Conservation (phyloP, 1,140 invertebrate genomes). For the Achroia grisella region DNA sequence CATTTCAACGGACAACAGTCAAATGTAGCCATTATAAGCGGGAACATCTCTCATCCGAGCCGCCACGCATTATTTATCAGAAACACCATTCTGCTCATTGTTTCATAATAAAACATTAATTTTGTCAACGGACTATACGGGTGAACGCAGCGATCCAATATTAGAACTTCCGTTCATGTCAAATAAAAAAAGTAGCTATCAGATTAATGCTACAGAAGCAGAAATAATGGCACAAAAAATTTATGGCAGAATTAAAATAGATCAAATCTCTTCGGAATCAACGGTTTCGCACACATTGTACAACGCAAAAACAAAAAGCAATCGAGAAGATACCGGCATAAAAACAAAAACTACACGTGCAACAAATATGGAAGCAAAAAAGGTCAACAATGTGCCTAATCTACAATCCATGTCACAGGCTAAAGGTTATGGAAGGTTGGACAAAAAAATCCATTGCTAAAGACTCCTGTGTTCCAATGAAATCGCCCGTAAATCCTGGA, state of each 20-base stretch:
- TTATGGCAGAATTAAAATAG: conserved; percentile 1
- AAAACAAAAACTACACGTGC: conserved; percentile 60
- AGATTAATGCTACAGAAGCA: not conserved
- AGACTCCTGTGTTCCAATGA: conserved; percentile 41
- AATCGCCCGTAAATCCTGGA: conserved; percentile 38
- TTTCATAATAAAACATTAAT: conserved; percentile 70
- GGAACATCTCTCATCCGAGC: conserved; percentile 40
- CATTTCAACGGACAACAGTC: conserved; percentile 30
- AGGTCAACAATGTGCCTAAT: conserved; percentile 72
- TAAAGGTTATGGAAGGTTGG: conserved; percentile 69
- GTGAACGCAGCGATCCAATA: conserved; percentile 48
- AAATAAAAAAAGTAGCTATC: conserved; percentile 36
- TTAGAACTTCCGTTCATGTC: conserved; percentile 58
- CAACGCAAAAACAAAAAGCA: conserved; percentile 57
- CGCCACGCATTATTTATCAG: conserved; percentile 50
- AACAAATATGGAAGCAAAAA: conserved; percentile 57
- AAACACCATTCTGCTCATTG: conserved; percentile 59
- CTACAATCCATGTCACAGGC: conserved; percentile 70
- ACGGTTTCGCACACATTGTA: conserved; percentile 44
- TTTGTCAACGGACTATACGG: conserved; percentile 58
- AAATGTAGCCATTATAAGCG: conserved; percentile 40
- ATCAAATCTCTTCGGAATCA: conserved; percentile 9
- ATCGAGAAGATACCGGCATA: conserved; percentile 34
- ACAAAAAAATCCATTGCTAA: conserved; percentile 62
- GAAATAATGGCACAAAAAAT: not conserved